Evolutionary conservation across 1,140 invertebrate species (phyloP).

Genomic region (Drosophila virilis): DNA sequence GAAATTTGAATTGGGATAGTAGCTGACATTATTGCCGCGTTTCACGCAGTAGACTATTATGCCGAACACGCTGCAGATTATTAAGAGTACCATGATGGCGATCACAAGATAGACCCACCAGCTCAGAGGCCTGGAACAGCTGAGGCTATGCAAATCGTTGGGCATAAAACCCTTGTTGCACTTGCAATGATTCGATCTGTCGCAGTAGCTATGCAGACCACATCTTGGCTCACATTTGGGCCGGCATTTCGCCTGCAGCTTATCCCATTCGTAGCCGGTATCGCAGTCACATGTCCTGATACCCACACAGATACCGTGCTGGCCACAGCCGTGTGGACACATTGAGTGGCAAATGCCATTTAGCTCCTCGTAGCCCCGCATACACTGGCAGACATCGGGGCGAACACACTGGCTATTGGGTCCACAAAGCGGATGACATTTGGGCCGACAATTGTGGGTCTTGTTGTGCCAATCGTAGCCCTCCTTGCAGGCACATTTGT

Average conservation of each 20-base stretch:
- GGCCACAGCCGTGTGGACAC: not conserved
- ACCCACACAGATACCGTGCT: not conserved
- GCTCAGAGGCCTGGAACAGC: not conserved
- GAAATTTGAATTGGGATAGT: slow-evolving; percentile 28
- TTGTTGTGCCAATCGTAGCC: too few species aligned
- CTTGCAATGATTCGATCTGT: not conserved
- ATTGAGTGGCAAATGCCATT: not conserved
- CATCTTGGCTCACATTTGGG: slow-evolving; percentile 15
- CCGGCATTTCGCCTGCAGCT: not conserved
- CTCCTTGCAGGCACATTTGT: too few species aligned
- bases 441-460: not conserved
- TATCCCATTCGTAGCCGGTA: not conserved
- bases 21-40: not conserved
- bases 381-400: not conserved
- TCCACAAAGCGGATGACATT: too few species aligned
- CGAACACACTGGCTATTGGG: not conserved
- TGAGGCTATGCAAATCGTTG: not conserved
- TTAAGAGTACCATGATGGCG: not conserved
- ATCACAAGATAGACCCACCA: slow-evolving; percentile 28
- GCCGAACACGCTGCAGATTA: not conserved
- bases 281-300: not conserved
- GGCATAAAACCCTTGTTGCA: slow-evolving; percentile 1
- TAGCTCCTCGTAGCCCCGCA: not conserved
- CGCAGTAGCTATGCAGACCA: slow-evolving; percentile 25
- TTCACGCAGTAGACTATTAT: not conserved